phyloP scores from a whole-genome alignment of 2,888 invertebrate genomes.

The Phytoseiulus persimilis region DNA sequence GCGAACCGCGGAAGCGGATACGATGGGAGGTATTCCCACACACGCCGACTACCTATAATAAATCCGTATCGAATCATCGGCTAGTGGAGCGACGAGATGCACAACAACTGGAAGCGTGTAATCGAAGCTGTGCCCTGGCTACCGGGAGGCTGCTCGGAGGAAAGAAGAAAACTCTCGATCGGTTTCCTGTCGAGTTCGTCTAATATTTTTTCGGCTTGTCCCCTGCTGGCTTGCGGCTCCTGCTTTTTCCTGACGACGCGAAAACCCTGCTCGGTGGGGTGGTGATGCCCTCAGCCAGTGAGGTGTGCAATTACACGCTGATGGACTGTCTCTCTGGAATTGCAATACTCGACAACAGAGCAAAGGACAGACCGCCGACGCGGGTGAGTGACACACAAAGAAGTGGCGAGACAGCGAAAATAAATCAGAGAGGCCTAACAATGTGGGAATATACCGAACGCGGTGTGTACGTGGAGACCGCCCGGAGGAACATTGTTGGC shows the following conservation, averaged over 20 bases:
- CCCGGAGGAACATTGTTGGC: neutral
- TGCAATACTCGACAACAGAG: neutral
- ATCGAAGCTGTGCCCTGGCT: neutral
- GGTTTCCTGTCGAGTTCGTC: neutral
- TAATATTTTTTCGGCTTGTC: neutral
- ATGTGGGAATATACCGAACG: neutral
- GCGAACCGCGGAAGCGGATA: neutral
- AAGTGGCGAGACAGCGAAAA: neutral
- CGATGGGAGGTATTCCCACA: neutral
- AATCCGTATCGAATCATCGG: neutral
- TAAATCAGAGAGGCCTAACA: neutral
- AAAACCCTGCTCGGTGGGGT: neutral
- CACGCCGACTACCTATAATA: neutral
- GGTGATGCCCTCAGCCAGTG: neutral
- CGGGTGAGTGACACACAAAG: neutral
- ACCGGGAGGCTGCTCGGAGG: neutral
- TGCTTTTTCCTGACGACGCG: conserved; percentile 5
- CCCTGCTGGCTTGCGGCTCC: neutral
- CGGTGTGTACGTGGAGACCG: neutral
- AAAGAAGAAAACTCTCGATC: neutral
- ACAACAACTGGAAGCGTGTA: neutral
- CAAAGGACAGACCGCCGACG: neutral
- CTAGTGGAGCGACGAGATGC: neutral
- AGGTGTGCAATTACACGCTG: conserved; percentile 5
- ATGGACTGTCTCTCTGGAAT: neutral